Base-by-base conservation (phyloP, 2,113 vertebrate genomes). In the Zingel zingel region DNA sequence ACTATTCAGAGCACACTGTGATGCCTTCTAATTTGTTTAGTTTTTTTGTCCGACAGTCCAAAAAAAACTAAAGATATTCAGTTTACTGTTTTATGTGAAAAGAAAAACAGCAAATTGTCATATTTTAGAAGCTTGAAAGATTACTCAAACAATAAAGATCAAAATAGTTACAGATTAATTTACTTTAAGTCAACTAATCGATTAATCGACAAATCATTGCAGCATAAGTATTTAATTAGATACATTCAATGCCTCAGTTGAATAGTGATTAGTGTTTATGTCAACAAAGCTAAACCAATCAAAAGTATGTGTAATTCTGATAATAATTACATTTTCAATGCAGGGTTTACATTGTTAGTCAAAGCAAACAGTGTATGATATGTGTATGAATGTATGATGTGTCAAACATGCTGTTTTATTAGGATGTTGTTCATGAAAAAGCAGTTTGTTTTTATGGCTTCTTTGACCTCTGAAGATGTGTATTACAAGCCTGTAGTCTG, bases 401-500 rank as follows among this genome's bases (percentile, higher is more conserved):
- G 74, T 50, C 30, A 18, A 23, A 72, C 27, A 16, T 67, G 15
- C 50, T 61, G 59, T 63, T 82, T 63, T 30, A 86, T 77, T 45
- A n/a, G 14, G 54, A 50, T 47, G 51, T 10, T 71, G 16, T 79
- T 83, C 9, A 66, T 74, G 48, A 71, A 77, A 47, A 78, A 23
- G 66, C 82, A 57, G 62, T 18, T 16, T 50, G 56, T 67, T 79
- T 43, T 77, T 36, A 33, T 56, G 56, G 47, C 47, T 86, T 57
- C 43, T 86, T 65, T 63, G 75, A 89, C 82, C 84, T 82, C 83
- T 79, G n/a, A 75, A 33, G 75, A 81, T 67, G 23, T 81, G 59
- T 56, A 75, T 77, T 77, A 79, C 30, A 64, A 64, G 33, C 19
- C 16, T 74, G 58, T 39, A 23, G 21, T 83, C 77, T 79, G 71